phyloP scores from a whole-genome alignment of 2,113 vertebrate genomes.

The Brienomyrus brachyistius region DNA sequence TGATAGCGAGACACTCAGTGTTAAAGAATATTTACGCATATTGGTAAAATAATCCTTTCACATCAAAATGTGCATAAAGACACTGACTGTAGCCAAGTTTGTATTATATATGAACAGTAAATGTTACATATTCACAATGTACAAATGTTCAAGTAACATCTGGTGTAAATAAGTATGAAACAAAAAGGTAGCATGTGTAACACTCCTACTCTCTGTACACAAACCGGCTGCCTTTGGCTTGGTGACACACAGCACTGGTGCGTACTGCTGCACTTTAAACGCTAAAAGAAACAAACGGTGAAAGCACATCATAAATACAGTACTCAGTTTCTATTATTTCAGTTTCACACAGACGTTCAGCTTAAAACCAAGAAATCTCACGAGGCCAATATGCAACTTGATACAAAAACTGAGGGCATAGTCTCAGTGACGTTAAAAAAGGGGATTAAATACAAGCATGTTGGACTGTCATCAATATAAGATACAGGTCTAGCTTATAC shows the following conservation, averaged over 20 bases:
- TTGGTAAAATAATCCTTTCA: neutral
- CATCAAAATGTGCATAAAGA: slow-evolving; percentile 1
- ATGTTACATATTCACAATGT: slow-evolving; percentile 1
- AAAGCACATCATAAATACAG: slow-evolving; percentile 33
- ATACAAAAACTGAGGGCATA: neutral
- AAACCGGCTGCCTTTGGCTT: neutral
- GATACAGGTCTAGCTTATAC: slow-evolving; percentile 1
- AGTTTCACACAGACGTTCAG: slow-evolving; percentile 28
- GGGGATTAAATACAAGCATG: neutral
- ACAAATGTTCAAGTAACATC: slow-evolving; percentile 11
- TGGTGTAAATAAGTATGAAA: slow-evolving; percentile 6
- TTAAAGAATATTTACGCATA: neutral
- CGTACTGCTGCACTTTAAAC: neutral
- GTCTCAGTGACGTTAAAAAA: neutral
- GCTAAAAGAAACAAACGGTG: slow-evolving; percentile 14
- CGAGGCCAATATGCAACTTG: neutral
- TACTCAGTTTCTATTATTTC: slow-evolving; percentile 19
- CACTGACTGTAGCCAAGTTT: neutral
- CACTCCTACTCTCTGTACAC: neutral
- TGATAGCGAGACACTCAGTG: neutral
- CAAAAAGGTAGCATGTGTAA: neutral
- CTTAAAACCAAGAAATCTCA: neutral
- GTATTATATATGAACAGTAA: neutral
- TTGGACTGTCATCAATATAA: neutral
- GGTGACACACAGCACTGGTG: neutral